Percentiles rank a stretch among this genome's conserved stretches.
These are phyloP conservation scores for Galaxea fascicularis DNA, from an alignment of 92 coral and sea anemone genomes.

Conservation along the genomic window DNA sequence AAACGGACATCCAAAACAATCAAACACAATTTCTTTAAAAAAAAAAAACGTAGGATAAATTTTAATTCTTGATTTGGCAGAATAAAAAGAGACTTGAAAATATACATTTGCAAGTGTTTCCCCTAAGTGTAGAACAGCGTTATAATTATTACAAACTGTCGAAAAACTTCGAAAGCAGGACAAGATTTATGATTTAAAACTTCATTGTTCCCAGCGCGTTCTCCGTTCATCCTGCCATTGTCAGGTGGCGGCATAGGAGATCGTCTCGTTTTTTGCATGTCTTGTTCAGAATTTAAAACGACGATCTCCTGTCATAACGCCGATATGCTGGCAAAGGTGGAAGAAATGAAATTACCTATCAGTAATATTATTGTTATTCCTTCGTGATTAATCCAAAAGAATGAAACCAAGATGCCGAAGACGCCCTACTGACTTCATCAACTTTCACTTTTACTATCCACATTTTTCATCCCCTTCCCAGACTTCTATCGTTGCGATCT, in stretches of 20 bases:
- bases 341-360: too few species aligned
- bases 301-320: too few species aligned
- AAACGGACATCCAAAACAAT: not conserved
- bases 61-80: conserved; percentile 2
- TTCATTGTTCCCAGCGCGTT: conserved; percentile 28
- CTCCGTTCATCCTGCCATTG: not conserved
- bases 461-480: too few species aligned
- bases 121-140: not conserved
- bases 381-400: too few species aligned
- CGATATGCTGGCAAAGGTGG: too few species aligned
- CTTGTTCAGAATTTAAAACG: not conserved
- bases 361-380: too few species aligned
- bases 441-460: too few species aligned
- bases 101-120: conserved; percentile 38
- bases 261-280: not conserved
- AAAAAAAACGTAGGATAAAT: not conserved
- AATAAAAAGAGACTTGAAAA: not conserved
- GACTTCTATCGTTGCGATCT: too few species aligned
- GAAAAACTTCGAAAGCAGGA: not conserved
- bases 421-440: too few species aligned
- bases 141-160: conserved; percentile 29
- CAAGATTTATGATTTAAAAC: conserved; percentile 46
- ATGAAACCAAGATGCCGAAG: too few species aligned
- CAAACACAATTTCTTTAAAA: not conserved
- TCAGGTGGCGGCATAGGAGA: conserved; percentile 53